Percentiles rank a stretch among this genome's conserved stretches.
Evolutionary conservation across 2,797 vertebrate genomes (phyloP).

Genomic region (Glossophaga mutica): DNA sequence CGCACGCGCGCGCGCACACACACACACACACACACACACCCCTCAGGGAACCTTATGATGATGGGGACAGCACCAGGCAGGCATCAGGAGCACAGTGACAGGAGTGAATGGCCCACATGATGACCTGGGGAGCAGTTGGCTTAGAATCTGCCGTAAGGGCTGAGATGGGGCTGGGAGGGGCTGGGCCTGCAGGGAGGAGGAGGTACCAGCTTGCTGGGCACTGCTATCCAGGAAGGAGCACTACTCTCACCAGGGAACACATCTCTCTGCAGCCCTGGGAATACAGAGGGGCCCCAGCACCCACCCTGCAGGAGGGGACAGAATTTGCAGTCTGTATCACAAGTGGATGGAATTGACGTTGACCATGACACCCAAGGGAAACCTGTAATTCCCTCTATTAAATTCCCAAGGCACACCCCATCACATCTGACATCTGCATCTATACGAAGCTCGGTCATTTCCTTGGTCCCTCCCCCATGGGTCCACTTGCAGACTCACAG

Average conservation of each 20-base stretch:
- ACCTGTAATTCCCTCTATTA: not conserved
- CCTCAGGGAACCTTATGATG: not conserved
- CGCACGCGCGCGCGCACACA: too few relatives aligned
- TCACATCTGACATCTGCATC: not conserved
- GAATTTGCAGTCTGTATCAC: not conserved
- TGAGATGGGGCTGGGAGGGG: not conserved
- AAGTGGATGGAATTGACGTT: not conserved
- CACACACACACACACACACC: not conserved
- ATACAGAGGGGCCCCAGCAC: not conserved
- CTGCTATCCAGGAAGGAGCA: not conserved
- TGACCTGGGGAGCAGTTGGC: not conserved
- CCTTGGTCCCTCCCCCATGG: not conserved
- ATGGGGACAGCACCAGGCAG: not conserved
- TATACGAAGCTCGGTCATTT: not conserved
- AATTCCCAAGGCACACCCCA: not conserved
- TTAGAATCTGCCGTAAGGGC: not conserved
- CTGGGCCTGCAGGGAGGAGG: not conserved
- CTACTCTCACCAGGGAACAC: not conserved
- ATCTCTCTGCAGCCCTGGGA: not conserved
- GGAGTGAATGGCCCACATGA: not conserved
- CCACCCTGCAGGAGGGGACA: accelerated
- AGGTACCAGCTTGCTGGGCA: not conserved
- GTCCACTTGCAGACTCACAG: not conserved
- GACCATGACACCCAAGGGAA: not conserved
- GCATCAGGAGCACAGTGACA: not conserved